Percentiles rank a stretch among this genome's conserved stretches.
These are phyloP conservation scores for Luperina nickerlii DNA, from an alignment of 2,888 invertebrate species.

Conservation along the genomic window DNA sequence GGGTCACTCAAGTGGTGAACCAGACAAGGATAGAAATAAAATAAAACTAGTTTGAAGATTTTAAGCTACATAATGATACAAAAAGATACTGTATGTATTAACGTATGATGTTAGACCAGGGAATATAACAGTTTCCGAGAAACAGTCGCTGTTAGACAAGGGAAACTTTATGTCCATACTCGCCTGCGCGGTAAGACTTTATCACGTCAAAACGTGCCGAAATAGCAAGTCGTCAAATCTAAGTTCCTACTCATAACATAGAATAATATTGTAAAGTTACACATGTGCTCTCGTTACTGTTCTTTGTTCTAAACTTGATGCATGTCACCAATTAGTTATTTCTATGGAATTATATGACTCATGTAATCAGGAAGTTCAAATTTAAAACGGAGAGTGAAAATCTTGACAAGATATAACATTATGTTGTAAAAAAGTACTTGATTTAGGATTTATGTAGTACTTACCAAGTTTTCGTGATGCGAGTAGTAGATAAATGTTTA, in stretches of 20 bases:
- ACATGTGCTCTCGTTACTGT: conserved; percentile 17
- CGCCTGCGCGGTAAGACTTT: not conserved
- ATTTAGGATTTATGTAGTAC: not conserved
- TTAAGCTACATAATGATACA: not conserved
- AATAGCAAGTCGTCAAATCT: conserved; percentile 37
- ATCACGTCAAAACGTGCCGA: conserved; percentile 29
- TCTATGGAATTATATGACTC: conserved; percentile 22
- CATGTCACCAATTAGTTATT: conserved; percentile 10
- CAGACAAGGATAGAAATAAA: not conserved
- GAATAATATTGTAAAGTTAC: conserved; percentile 1
- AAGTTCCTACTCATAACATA: conserved; percentile 35
- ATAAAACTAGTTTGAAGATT: not conserved
- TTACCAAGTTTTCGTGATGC: not conserved
- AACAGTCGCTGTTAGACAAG: conserved; percentile 1
- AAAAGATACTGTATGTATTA: not conserved
- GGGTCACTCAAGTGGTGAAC: not conserved
- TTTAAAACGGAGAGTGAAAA: not conserved
- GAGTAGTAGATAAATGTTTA: not conserved
- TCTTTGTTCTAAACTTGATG: conserved; percentile 36
- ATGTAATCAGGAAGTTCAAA: conserved; percentile 13
- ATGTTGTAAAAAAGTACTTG: not conserved
- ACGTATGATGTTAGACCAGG: not conserved
- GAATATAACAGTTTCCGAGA: not conserved
- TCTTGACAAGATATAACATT: not conserved
- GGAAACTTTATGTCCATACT: not conserved